Evolutionary conservation across 1,140 invertebrate species (phyloP).

Genomic region (Heliconius himera): DNA sequence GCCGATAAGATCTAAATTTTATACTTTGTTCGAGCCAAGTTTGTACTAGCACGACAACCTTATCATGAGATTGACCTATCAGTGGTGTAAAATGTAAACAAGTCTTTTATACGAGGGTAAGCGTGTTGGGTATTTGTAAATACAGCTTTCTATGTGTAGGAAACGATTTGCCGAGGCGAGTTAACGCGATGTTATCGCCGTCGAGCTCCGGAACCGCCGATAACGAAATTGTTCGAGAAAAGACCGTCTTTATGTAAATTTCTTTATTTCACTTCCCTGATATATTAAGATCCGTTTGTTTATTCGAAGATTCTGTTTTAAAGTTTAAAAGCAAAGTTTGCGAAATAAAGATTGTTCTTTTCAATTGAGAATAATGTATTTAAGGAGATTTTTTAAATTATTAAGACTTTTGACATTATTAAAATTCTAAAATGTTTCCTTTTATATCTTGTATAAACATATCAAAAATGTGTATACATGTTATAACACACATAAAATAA

Average conservation of each 20-base stretch:
- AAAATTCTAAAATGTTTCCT: too few species aligned
- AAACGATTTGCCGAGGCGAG: slow-evolving; percentile 50
- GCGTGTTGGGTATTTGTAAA: slow-evolving; percentile 40
- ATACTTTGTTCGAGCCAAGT: background rate
- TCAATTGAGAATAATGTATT: background rate
- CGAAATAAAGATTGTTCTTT: background rate
- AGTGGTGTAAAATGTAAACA: slow-evolving; percentile 24
- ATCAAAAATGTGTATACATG: background rate
- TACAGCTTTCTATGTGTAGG: slow-evolving; percentile 45
- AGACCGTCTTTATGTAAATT: slow-evolving; percentile 35
- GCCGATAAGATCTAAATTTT: background rate
- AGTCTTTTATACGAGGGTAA: slow-evolving; percentile 27
- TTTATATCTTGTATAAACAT: background rate
- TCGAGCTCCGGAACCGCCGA: slow-evolving; percentile 49
- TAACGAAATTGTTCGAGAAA: slow-evolving; percentile 48
- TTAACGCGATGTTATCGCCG: slow-evolving; percentile 52
- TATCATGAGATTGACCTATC: slow-evolving; percentile 21
- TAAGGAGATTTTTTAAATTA: background rate
- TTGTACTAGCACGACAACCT: slow-evolving; percentile 5
- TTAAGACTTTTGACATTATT: background rate
- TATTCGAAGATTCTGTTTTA: background rate
- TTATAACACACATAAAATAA: background rate
- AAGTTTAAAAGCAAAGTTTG: slow-evolving; percentile 13
- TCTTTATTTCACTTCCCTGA: slow-evolving; percentile 20
- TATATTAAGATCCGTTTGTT: slow-evolving; percentile 21